Conservation (phyloP, 2,113 vertebrate species). For the Amazona vittata region DNA sequence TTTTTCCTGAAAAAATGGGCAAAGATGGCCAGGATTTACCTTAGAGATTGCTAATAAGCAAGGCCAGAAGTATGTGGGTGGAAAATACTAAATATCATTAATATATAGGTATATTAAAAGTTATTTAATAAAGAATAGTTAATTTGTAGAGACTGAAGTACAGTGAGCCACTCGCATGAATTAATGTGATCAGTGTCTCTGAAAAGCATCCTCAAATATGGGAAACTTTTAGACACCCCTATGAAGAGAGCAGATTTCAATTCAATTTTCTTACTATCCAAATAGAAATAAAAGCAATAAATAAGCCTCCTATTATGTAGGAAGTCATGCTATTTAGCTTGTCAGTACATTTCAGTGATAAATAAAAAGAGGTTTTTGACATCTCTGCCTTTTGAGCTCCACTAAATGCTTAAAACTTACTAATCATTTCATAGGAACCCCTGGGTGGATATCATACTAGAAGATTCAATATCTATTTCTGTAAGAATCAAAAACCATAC, state of each 20-base stretch:
- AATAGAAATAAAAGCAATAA: background rate
- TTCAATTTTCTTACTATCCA: background rate
- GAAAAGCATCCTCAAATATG: background rate
- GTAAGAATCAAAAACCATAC: background rate
- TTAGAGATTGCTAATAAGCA: background rate
- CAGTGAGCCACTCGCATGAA: background rate
- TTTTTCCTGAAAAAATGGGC: accelerated
- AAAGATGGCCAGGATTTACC: background rate
- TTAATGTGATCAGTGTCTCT: background rate
- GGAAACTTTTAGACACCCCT: background rate
- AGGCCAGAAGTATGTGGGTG: background rate
- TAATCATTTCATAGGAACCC: background rate
- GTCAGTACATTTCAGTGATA: background rate
- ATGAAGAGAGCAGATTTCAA: background rate
- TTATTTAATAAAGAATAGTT: background rate
- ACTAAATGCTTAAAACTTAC: background rate
- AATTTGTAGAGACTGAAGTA: background rate
- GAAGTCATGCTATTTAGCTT: background rate
- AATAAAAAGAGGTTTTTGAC: background rate
- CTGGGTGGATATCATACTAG: background rate
- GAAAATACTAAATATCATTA: background rate
- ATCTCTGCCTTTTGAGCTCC: background rate
- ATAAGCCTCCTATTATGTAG: background rate
- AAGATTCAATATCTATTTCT: background rate
- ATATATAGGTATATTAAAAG: background rate